These are phyloP conservation scores for Macquaria ambigua DNA, from an alignment of 2,113 vertebrate genomes.

Conservation along the genomic window DNA sequence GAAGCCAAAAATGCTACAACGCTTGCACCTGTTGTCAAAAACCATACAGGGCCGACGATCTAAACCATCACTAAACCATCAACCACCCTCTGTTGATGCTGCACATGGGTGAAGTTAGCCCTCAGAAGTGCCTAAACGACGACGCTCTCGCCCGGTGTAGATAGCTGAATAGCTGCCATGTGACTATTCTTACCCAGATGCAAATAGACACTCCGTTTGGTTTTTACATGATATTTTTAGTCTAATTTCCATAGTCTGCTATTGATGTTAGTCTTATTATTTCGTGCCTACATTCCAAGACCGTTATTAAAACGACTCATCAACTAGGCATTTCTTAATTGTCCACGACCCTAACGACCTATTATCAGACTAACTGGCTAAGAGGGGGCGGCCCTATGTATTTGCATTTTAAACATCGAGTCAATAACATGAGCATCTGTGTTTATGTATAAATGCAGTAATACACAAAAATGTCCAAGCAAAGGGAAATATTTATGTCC, in stretches of 20 bases:
- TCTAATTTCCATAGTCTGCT: background rate
- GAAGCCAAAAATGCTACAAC: too few relatives aligned
- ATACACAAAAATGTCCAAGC: background rate
- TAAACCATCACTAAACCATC: too few relatives aligned
- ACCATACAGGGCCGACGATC: too few relatives aligned
- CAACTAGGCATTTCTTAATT: background rate
- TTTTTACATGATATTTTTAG: background rate
- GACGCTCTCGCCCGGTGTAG: too few relatives aligned
- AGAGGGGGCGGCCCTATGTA: rapidly evolving
- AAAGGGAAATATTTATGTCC: background rate
- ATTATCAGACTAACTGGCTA: background rate
- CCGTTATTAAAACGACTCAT: background rate
- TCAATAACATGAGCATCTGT: background rate
- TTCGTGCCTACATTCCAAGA: background rate
- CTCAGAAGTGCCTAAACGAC: too few relatives aligned
- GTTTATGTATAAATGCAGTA: background rate
- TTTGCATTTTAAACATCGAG: background rate
- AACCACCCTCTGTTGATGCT: too few relatives aligned
- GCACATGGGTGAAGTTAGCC: too few relatives aligned
- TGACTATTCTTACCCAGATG: too few relatives aligned
- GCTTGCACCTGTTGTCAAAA: too few relatives aligned
- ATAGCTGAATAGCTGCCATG: too few relatives aligned
- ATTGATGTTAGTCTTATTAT: background rate
- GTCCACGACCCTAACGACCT: background rate
- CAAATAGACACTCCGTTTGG: background rate